Evolutionary conservation across 2,113 vertebrate genomes (phyloP).

Genomic region (Indicator maculatus): DNA sequence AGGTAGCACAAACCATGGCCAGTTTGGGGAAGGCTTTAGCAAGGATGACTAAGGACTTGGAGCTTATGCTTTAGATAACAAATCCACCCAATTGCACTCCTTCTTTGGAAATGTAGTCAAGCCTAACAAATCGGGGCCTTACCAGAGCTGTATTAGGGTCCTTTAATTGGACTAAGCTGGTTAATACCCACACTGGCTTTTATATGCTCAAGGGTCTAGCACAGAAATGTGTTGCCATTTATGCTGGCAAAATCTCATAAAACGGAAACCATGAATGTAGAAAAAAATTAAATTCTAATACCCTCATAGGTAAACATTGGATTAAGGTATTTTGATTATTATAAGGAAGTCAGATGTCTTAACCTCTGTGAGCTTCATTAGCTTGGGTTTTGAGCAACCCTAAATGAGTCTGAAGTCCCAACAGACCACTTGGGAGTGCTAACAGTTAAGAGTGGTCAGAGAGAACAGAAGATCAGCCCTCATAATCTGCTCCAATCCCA

Average conservation of each 20-base stretch:
- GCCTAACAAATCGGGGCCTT: slow-evolving; percentile 49
- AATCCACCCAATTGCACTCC: slow-evolving; percentile 55
- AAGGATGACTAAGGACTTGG: slow-evolving; percentile 60
- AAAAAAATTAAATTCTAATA: not conserved
- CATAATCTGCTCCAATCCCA: not conserved
- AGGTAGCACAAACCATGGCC: slow-evolving; percentile 34
- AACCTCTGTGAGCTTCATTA: not conserved
- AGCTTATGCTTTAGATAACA: slow-evolving; percentile 55
- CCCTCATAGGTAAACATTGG: not conserved
- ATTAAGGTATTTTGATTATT: not conserved
- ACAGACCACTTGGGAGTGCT: not conserved
- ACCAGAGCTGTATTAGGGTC: slow-evolving; percentile 9
- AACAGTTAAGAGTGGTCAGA: not conserved
- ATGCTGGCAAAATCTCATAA: not conserved
- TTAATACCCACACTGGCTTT: slow-evolving; percentile 37
- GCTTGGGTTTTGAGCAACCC: not conserved
- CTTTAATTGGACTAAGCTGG: slow-evolving; percentile 70
- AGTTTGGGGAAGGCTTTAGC: slow-evolving; percentile 47
- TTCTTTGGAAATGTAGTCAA: slow-evolving; percentile 39
- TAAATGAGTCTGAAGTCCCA: not conserved
- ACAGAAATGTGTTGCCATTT: not conserved
- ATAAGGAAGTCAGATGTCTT: not conserved
- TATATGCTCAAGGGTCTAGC: not conserved
- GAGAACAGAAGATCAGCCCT: not conserved
- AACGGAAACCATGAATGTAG: not conserved